A percentile compares a stretch with the other conserved stretches of the same genome.
phyloP scores from a whole-genome alignment of 2,113 vertebrate genomes.

The Mirounga angustirostris region DNA sequence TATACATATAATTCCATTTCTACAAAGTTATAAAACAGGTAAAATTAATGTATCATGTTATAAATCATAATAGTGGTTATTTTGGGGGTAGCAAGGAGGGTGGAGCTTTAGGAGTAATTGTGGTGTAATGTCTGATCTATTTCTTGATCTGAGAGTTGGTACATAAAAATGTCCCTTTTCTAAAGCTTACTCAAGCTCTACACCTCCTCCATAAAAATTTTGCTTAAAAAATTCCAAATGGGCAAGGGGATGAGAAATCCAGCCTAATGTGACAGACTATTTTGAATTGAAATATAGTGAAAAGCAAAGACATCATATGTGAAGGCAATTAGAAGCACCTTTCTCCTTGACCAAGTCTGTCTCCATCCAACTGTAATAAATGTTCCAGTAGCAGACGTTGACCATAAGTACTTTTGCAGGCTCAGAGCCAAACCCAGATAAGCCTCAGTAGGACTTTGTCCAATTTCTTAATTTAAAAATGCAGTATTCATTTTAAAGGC shows the following conservation, averaged over 20 bases:
- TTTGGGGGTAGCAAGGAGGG: not conserved
- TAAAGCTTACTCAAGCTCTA: not conserved
- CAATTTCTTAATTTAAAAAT: conserved; percentile 86
- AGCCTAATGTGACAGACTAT: conserved; percentile 49
- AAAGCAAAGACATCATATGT: conserved; percentile 77
- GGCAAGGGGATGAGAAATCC: not conserved
- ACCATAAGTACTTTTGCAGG: conserved; percentile 83
- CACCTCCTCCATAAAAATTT: not conserved
- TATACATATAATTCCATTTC: not conserved
- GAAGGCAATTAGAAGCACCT: conserved; percentile 78
- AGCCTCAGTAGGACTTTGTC: conserved; percentile 73
- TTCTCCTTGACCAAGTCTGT: conserved; percentile 69
- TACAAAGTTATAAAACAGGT: not conserved
- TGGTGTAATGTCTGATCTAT: not conserved
- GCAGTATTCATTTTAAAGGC: conserved; percentile 74
- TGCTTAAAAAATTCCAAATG: not conserved
- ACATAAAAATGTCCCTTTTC: not conserved
- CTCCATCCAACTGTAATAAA: conserved; percentile 74
- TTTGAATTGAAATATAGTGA: conserved; percentile 77
- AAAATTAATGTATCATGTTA: not conserved
- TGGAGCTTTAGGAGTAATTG: not conserved
- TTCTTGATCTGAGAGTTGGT: not conserved
- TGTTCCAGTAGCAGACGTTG: conserved; percentile 82
- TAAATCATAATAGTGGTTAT: not conserved
- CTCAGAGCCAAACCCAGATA: conserved; percentile 80